Base-by-base conservation (phyloP, 2,113 vertebrate species). In the Osmerus eperlanus region DNA sequence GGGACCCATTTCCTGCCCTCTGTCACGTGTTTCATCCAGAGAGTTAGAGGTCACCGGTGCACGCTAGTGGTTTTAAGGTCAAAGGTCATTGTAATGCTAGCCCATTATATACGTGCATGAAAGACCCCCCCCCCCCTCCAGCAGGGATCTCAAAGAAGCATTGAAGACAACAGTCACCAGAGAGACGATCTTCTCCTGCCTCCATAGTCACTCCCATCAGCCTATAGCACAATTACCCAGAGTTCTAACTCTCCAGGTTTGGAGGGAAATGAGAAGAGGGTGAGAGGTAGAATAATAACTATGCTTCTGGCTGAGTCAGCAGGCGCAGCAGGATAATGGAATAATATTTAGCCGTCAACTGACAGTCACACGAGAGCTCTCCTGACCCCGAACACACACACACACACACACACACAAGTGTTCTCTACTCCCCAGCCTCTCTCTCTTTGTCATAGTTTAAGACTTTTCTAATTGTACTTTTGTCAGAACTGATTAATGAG, bases 321-420 rank as follows among this genome's bases (percentile, higher is more conserved):
- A 9, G 75, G 66, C 80, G 83, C 76, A 12, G 0, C 56, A 7
- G 65, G 29, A 72, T 78, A 83, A 88, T 83, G 74, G 54, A 76
- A 81, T 84, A 58, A 73, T 58, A 73, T 83, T 71, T 5, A 12
- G 68, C 68, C 13, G 18, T 81, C 67, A 78, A 81, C 81, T 81
- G 75, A 68, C 72, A 68, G 81, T 86, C 83, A 90, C 75, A 70
- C 79, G 66, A 80, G 80, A 74, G 84, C 79, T 78, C 73, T 76
- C 8, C 54, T 83, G 84, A 82, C 86, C 83, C 74, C 59, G 69
- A 82, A 85, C 89, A 47, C 55, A 73, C 72, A 91, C 86, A 91
- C n/a, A n/a, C n/a, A 90, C 86, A 91, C 90, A 72, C 72, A 91
- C 86, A 91, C 90, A 86, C 88, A 89, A 89, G 78, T 93, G 91